Conservation (phyloP, 1,140 invertebrate species). For the Drosophila suzukii region DNA sequence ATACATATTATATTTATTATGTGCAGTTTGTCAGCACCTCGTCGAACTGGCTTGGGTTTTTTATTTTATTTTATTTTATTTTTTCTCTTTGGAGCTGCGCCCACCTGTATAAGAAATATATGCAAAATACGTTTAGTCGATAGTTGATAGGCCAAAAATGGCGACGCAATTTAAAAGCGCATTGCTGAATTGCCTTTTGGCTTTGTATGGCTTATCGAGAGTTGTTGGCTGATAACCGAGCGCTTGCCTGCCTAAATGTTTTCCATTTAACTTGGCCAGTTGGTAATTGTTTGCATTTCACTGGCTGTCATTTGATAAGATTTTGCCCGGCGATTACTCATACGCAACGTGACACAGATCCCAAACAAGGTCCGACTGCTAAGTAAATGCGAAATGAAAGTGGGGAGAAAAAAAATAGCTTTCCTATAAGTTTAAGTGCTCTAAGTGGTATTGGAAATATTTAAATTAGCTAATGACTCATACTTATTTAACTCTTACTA, state of each 20-base stretch:
- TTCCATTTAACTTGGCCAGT: conserved; percentile 41
- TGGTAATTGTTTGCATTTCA: conserved; percentile 57
- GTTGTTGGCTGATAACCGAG: conserved; percentile 42
- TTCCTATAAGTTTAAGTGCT: background rate
- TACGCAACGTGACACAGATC: conserved; percentile 28
- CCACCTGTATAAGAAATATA: conserved; percentile 55
- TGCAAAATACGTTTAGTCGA: conserved; percentile 41
- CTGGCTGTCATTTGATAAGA: conserved; percentile 55
- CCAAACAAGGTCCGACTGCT: conserved; percentile 20
- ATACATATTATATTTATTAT: conserved; percentile 74
- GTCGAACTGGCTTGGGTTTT: conserved; percentile 21
- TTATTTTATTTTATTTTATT: conserved; percentile 1
- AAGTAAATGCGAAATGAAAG: conserved; percentile 33
- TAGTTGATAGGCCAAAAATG: conserved; percentile 62
- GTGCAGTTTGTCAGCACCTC: conserved; percentile 77
- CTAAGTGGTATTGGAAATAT: background rate
- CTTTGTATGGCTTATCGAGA: conserved; percentile 68
- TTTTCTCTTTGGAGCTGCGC: conserved; percentile 47
- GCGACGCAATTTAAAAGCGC: conserved; percentile 74
- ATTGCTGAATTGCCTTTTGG: conserved; percentile 59
- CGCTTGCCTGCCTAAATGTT: conserved; percentile 53
- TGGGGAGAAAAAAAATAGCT: conserved; percentile 5
- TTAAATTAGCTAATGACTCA: background rate
- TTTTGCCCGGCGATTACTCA: conserved; percentile 56
- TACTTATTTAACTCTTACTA: too few species aligned